Evolutionary conservation across 2,113 vertebrate genomes (phyloP), one percentile per base, ranked within the genome.

Genomic region (Paramormyrops kingsleyae): DNA sequence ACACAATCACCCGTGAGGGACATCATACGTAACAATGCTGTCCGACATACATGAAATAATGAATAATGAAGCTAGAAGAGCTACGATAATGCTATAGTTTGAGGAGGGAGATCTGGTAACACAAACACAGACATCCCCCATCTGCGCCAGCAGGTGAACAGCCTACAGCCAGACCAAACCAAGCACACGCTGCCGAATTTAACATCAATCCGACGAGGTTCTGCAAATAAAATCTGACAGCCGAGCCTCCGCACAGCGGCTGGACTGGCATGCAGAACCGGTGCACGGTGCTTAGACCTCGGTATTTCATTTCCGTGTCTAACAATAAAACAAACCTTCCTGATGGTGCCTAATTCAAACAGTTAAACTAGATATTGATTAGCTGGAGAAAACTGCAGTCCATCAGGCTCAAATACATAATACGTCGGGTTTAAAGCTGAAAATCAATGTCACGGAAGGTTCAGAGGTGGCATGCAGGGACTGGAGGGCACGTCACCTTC

Each of bases 401-500:
- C 3, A 27, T 27, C n/a, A 13, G 62, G 27, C 27, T 70, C 10
- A 12, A 13, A 31, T 70, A 1, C 59, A 12, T 27, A 27, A 27
- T 9, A 62, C 9, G n/a, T 27, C 1, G 10, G 59, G 27, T 31
- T 70, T 70, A 13, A 80, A 80, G 74, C 35, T 42, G 62, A 70
- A 70, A 77, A 39, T 19, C 42, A 77, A 77, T 1, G 35, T 80
- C 74, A 17, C 4, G 0, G 35, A 19, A 42, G 27, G 9, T 8
- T 47, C 21, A 9, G 17, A 7, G 12, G 49, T 1, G 27, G n/a
- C 4, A 6, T 4, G 1, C 49, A 47, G 39, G 5, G 39, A 1
- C 15, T 4, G 35, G 12, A 0, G 1, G 3, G 42, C 44, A 84
- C 1, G 21, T 93, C 91, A 97, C 99, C 98, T 99, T 99, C 91